Evolutionary conservation across 2,888 invertebrate genomes (phyloP), one percentile per base, ranked within the genome.

Genomic region (Tupiocoris notatus): DNA sequence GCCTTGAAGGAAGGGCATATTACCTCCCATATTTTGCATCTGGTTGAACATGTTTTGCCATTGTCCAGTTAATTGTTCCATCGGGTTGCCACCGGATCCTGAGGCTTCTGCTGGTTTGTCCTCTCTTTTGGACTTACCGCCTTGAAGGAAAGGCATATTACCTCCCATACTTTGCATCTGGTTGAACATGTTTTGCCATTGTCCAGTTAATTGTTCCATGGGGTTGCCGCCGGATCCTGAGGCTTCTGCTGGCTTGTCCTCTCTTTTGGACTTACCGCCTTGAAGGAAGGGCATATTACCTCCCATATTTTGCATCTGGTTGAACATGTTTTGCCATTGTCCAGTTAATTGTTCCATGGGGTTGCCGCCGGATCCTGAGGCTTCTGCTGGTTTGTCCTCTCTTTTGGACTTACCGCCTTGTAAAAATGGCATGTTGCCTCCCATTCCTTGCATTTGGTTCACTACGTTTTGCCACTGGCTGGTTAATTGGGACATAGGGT

Each of bases 391-490:
- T 3, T 17, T 63, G 17, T 63, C 63, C 21, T 63, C 63, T 63
- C n/a, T n/a, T n/a, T n/a, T n/a, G n/a, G n/a, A n/a, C n/a, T n/a
- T n/a, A n/a, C n/a, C n/a, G n/a, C n/a, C n/a, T n/a, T n/a, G n/a
- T n/a, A n/a, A n/a, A n/a, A 73, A 63, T 18, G 67, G 67, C 67
- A 67, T 67, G 67, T 67, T 67, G 18, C 67, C 67, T 54, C 57
- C 57, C 1, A 67, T 17, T 1, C 67, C 57, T 18, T 57, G 39
- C 67, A 67, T 57, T 23, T 56, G 54, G 18, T 67, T 39, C 2
- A 67, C 21, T 0, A 57, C 57, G 12, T 54, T 57, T n/a, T 67
- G 67, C 56, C 56, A 54, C 20, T 67, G 67, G n/a, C 56, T 16
- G n/a, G 67, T 22, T 18, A 67, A 56, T 20, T 57, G 57, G n/a